phyloP scores from a whole-genome alignment of 2,888 invertebrate genomes.

The Xylocampa areola region DNA sequence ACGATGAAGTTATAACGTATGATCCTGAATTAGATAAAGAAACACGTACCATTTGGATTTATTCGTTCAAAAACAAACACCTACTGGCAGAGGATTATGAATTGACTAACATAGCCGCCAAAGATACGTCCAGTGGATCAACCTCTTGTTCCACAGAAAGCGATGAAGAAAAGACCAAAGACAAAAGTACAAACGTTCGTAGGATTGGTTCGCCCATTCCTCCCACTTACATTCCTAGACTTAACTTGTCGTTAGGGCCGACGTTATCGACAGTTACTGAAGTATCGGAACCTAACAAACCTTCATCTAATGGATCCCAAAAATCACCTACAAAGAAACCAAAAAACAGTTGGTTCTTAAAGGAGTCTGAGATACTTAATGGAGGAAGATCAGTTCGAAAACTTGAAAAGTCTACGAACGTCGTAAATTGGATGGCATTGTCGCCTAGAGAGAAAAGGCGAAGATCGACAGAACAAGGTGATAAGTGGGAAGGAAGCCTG shows the following conservation, averaged over 20 bases:
- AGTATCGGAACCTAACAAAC: slow-evolving; percentile 71
- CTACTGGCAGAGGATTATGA: slow-evolving; percentile 68
- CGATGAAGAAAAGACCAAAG: slow-evolving; percentile 51
- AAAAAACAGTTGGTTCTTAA: slow-evolving; percentile 69
- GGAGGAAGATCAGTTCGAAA: slow-evolving; percentile 28
- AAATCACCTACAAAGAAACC: slow-evolving; percentile 56
- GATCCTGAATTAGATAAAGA: slow-evolving; percentile 61
- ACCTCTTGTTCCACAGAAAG: slow-evolving; percentile 64
- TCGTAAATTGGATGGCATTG: slow-evolving; percentile 73
- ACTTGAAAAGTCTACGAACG: slow-evolving; percentile 58
- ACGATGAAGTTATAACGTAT: slow-evolving; percentile 60
- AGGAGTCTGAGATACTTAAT: slow-evolving; percentile 43
- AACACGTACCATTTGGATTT: slow-evolving; percentile 78
- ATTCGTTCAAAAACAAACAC: slow-evolving; percentile 79
- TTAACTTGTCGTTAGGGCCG: slow-evolving; percentile 71
- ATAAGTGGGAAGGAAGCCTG: slow-evolving; percentile 43
- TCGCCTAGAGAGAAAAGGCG: slow-evolving; percentile 75
- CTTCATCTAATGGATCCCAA: slow-evolving; percentile 49
- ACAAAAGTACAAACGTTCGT: slow-evolving; percentile 39
- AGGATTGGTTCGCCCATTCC: slow-evolving; percentile 76
- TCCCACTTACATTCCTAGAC: slow-evolving; percentile 69
- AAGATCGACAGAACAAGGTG: slow-evolving; percentile 50
- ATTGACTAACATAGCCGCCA: slow-evolving; percentile 63
- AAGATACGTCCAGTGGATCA: slow-evolving; percentile 61
- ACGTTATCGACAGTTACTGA: slow-evolving; percentile 81